Conservation (phyloP, 2,113 vertebrate genomes). For the Prionailurus viverrinus region DNA sequence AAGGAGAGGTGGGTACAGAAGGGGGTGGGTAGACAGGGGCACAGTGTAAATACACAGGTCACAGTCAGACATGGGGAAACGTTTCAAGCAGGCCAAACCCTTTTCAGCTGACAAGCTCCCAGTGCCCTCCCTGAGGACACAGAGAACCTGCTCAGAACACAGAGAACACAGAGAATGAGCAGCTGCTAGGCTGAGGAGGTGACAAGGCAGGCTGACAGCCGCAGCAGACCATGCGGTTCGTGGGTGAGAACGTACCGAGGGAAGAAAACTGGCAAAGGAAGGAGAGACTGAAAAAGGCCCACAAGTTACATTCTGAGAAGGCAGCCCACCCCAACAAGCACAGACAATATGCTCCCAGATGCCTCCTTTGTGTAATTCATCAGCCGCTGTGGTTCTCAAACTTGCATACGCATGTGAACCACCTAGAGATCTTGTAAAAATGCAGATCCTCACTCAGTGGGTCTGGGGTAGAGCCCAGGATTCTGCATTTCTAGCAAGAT, state of each 20-base stretch:
- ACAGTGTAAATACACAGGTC: not conserved
- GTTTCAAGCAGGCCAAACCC: not conserved
- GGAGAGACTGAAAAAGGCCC: slow-evolving; percentile 68
- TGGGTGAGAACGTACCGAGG: slow-evolving; percentile 59
- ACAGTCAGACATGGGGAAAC: not conserved
- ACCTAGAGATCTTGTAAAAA: slow-evolving; percentile 40
- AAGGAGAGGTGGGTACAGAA: not conserved
- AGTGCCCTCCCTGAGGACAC: slow-evolving; percentile 22
- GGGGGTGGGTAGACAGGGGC: not conserved
- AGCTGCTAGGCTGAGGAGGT: slow-evolving; percentile 72
- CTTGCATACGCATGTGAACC: not conserved
- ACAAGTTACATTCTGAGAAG: slow-evolving; percentile 23
- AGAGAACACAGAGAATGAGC: slow-evolving; percentile 67
- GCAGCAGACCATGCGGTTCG: slow-evolving; percentile 59
- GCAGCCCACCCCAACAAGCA: not conserved
- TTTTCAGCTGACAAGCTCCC: slow-evolving; percentile 39
- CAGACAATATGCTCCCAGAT: not conserved
- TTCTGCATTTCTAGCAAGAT: not conserved
- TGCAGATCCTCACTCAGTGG: not conserved
- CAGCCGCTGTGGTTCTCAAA: not conserved
- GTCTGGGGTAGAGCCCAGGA: not conserved
- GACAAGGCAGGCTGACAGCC: slow-evolving; percentile 70
- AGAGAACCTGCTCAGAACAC: not conserved
- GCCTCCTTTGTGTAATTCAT: not conserved
- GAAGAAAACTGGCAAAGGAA: slow-evolving; percentile 68